Evolutionary conservation across 2,888 invertebrate genomes (phyloP).

Genomic region (Masnerella sp.): DNA sequence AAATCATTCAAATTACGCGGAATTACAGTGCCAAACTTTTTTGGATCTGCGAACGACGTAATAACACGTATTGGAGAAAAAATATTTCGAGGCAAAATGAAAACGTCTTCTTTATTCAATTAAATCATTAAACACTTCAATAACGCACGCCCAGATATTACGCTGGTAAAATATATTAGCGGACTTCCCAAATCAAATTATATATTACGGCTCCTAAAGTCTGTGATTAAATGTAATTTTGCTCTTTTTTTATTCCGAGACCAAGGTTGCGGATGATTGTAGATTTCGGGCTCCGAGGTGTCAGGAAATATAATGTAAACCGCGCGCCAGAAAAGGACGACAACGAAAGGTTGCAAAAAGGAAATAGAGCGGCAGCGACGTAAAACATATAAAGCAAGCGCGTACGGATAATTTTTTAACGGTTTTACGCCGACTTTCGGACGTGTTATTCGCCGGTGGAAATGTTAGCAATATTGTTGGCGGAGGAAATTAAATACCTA

Average conservation of each 20-base stretch:
- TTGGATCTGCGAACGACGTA: conserved; percentile 1
- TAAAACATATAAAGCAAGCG: not conserved
- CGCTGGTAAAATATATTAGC: conserved; percentile 29
- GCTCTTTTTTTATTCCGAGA: conserved; percentile 7
- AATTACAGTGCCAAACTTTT: not conserved
- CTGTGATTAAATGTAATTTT: conserved; percentile 17
- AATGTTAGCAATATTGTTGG: no score
- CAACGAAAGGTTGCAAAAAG: not conserved
- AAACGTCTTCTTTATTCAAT: conserved; percentile 27
- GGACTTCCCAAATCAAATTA: conserved; percentile 28
- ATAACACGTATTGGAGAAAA: not conserved
- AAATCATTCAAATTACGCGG: conserved; percentile 1
- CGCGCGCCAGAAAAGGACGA: not conserved
- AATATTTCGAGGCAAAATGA: conserved; percentile 4
- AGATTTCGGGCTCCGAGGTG: conserved; percentile 27
- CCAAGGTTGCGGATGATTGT: conserved; percentile 37
- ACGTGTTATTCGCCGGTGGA: no score
- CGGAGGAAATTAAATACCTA: no score
- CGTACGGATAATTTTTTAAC: not conserved
- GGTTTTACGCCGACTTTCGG: no score
- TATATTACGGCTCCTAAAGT: conserved; percentile 22
- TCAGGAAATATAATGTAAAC: conserved; percentile 19
- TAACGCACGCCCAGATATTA: conserved; percentile 5
- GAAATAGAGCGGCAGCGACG: not conserved
- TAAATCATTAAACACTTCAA: conserved; percentile 37